These are phyloP conservation scores for Steatornis caripensis DNA, from an alignment of 2,113 vertebrate genomes.

Conservation along the genomic window DNA sequence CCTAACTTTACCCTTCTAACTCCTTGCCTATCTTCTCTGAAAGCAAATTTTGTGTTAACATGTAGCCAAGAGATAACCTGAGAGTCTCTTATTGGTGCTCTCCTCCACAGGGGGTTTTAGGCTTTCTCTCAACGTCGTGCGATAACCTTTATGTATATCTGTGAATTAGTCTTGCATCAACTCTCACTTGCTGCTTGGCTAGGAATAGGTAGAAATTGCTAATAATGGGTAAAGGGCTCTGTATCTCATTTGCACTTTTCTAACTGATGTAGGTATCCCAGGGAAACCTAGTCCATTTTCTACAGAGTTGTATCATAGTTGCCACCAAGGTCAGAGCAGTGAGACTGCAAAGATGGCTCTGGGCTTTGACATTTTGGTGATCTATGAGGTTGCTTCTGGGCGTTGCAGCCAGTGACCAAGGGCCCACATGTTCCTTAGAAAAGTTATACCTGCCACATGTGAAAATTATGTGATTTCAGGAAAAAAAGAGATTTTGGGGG, in stretches of 20 bases:
- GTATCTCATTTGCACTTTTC: neutral
- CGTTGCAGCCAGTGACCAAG: neutral
- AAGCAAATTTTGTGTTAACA: neutral
- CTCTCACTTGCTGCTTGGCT: neutral
- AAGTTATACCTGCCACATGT: neutral
- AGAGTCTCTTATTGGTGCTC: neutral
- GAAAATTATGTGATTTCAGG: neutral
- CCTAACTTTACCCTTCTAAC: neutral
- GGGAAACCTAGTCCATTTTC: neutral
- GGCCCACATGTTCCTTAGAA: neutral
- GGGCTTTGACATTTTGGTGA: neutral
- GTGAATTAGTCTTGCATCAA: neutral
- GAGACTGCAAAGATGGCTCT: neutral
- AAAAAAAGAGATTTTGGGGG: too few species aligned
- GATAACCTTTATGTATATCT: neutral
- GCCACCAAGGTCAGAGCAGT: neutral
- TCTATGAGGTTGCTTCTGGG: neutral
- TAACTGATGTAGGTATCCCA: neutral
- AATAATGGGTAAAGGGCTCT: neutral
- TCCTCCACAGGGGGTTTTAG: neutral
- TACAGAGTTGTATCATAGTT: neutral
- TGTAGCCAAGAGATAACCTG: neutral
- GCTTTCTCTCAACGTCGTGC: neutral
- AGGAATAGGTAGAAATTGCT: neutral
- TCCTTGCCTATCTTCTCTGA: neutral